Evolutionary conservation across 2,113 vertebrate genomes (phyloP), one percentile per base, ranked within the genome.

Genomic region (Bagarius yarrelli): DNA sequence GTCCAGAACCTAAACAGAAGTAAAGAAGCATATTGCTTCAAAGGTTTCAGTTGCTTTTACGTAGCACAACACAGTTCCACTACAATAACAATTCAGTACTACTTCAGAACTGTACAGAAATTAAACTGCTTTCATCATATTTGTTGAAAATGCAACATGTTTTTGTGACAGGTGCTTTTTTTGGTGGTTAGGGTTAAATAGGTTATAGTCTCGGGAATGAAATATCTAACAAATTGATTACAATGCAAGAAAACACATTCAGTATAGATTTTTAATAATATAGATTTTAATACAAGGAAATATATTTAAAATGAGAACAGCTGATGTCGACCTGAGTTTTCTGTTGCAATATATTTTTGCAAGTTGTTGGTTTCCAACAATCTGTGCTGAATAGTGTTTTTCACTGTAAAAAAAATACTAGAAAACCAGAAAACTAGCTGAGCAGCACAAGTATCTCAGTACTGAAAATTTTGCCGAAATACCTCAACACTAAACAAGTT

Each of bases 1-100:
- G 90, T 91, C 89, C 90, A 92, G 91, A 93, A 92, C 92, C 91
- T 92, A 90, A 85, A 85, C 82, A 84, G 88, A 92, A 90, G 85
- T 85, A 80, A 89, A 76, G 81, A 89, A 73, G 82, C 85, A 82
- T 91, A 88, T 81, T 67, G 75, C 76, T 83, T 76, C 64, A 73
- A 50, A 76, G 81, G 80, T 85, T 90, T 72, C 86, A 79, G 89
- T 80, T 87, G 86, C 87, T 88, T 47, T 88, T 87, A 83, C 4
- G 88, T 75, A 88, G 88, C 88, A 88, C 81, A 88, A 88, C 89
- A 86, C 83, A 80, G 88, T 81, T 80, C 87, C 82, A 88, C 71
- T 87, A 87, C 91, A 89, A n/a, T n/a, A 47, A 47, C 86, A 89
- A 90, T 91, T 93, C 90, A 90, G 88, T 88, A 89, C 88, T 88